Percentiles rank a stretch among this genome's conserved stretches.
Conservation (phyloP, 2,888 invertebrate species). For the Diplazon laetatorius region DNA sequence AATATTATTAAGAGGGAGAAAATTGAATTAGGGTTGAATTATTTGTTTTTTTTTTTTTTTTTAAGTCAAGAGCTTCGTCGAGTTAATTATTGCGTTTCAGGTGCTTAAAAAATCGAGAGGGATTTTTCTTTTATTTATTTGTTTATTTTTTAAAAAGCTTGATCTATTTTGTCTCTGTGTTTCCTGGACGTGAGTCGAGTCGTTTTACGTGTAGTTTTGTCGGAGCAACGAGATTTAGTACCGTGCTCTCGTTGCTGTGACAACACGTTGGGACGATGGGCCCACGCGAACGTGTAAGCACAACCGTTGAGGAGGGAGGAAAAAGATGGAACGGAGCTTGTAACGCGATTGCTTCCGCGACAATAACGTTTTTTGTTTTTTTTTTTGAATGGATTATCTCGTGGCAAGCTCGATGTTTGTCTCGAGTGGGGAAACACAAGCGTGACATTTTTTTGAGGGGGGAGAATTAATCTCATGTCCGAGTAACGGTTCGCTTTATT, state of each 20-base stretch:
- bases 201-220: background rate
- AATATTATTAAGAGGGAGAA: slow-evolving; percentile 20
- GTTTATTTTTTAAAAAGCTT: slow-evolving; percentile 19
- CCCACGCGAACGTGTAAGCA: slow-evolving; percentile 36
- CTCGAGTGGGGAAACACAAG: slow-evolving; percentile 41
- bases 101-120: slow-evolving; percentile 47
- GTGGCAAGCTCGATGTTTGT: slow-evolving; percentile 2
- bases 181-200: slow-evolving; percentile 35
- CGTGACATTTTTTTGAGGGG: slow-evolving; percentile 31
- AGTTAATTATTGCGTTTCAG: slow-evolving; percentile 19
- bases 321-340: background rate
- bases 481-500: slow-evolving; percentile 48
- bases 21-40: too few species aligned
- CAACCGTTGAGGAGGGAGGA: slow-evolving; percentile 26
- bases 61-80: slow-evolving; percentile 7
- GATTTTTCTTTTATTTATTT: background rate
- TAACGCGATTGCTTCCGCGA: slow-evolving; percentile 35
- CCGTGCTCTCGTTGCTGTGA: background rate
- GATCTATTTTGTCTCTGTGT: slow-evolving; percentile 27
- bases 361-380: too few species aligned
- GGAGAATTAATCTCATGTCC: slow-evolving; percentile 21
- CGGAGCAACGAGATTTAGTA: slow-evolving; percentile 3
- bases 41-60: too few species aligned
- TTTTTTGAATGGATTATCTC: slow-evolving; percentile 19
- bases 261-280: background rate